Base-by-base conservation (phyloP, 2,888 invertebrate genomes). In the Apamea anceps region DNA sequence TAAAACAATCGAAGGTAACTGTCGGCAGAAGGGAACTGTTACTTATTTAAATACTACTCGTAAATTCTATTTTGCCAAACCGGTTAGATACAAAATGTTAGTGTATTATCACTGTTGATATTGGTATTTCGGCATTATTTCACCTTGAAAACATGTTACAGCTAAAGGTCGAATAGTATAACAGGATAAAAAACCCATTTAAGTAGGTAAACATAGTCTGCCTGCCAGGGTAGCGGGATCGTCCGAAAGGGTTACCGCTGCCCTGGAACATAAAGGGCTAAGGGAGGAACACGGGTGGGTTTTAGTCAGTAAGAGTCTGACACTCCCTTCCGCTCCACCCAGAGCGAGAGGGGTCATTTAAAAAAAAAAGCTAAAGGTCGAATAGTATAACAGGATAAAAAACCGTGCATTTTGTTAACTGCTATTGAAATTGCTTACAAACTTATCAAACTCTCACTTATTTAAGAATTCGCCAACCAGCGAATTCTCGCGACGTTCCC, bases 351-450 rank as follows among this genome's bases (percentile, higher is more conserved):
- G n/a, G n/a, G n/a, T n/a, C n/a, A n/a, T n/a, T n/a, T n/a, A n/a
- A n/a, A n/a, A n/a, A n/a, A n/a, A n/a, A n/a, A n/a, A 5, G 80
- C n/a, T 68, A 77, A 57, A 84, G 0, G 7, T n/a, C 0, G 45
- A 77, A 68, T 54, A 48, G 5, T 57, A 21, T 21, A 7, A 67
- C 13, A n/a, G 51, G 0, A 37, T 62, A 18, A 57, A 45, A 3
- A 32, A n/a, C 2, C n/a, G 4, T 54, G 4, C 12, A 37, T 25
- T 13, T 57, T 15, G 3, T n/a, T 51, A 13, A 70, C 28, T 10
- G 5, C 18, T 28, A 57, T 28, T 4, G 13, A 70, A 28, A 48
- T 48, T 32, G 13, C 28, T 15, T 32, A 28, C 13, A 48, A 48
- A 21, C 21, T 1, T 28, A 28, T 28, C n/a, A n/a, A n/a, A n/a